Conservation (phyloP, 2,797 vertebrate genomes). For the Scyliorhinus canicula region DNA sequence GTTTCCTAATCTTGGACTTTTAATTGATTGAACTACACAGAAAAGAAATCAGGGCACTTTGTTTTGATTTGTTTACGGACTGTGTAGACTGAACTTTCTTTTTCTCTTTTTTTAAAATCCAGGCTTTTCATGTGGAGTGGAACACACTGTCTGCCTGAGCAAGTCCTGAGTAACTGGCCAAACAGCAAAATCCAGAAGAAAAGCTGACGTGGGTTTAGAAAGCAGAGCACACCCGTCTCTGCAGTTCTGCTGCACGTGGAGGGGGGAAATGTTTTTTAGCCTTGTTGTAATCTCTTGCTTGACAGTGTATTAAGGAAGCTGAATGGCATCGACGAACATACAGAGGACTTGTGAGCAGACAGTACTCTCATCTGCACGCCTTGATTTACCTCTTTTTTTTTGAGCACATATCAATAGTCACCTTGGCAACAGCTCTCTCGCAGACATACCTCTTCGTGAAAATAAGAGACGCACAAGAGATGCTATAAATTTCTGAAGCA, state of each 20-base stretch:
- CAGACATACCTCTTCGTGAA: slow-evolving; percentile 27
- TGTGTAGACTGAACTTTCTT: background rate
- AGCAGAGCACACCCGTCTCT: background rate
- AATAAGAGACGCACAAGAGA: background rate
- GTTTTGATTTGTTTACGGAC: background rate
- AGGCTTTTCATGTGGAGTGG: slow-evolving; percentile 11
- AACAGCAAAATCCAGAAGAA: slow-evolving; percentile 9
- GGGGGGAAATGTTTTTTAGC: background rate
- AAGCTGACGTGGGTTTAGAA: slow-evolving; percentile 9
- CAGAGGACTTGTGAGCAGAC: slow-evolving; percentile 23
- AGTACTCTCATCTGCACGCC: background rate
- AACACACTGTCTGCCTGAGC: slow-evolving; percentile 2
- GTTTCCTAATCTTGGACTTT: background rate
- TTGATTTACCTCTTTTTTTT: slow-evolving; percentile 26
- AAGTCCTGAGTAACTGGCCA: background rate
- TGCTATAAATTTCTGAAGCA: slow-evolving; percentile 27
- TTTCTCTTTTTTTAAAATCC: background rate
- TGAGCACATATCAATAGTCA: slow-evolving; percentile 18
- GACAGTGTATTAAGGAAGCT: slow-evolving; percentile 8
- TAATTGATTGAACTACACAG: background rate
- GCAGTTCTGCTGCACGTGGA: slow-evolving; percentile 2
- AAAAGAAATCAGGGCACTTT: background rate
- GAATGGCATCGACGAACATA: slow-evolving; percentile 16
- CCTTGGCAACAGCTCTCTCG: slow-evolving; percentile 34
- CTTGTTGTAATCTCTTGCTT: background rate